Conservation (phyloP, 2,797 vertebrate species). For the Rallus crepitans region DNA sequence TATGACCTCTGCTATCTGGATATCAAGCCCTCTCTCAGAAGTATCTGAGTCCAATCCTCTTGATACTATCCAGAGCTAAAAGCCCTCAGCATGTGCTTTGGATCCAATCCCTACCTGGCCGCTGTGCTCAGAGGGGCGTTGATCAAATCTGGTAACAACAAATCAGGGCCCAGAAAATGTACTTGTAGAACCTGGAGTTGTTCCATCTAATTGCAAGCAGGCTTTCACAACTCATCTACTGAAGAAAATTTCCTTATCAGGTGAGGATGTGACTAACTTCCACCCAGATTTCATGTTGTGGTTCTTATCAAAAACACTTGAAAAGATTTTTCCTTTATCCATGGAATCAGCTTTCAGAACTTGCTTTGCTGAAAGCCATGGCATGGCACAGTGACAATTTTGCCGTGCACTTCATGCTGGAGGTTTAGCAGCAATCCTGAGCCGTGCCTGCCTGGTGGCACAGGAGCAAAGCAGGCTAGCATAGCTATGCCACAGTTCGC, state of each 20-base stretch:
- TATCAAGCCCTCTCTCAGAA: constrained; percentile 47
- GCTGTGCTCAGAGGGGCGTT: constrained; percentile 40
- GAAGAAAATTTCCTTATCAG: constrained; percentile 67
- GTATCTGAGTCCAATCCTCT: constrained; percentile 37
- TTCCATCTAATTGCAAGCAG: constrained; percentile 64
- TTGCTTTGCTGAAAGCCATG: neutral
- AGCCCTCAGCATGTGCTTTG: constrained; percentile 59
- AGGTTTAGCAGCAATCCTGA: neutral
- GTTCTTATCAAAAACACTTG: constrained; percentile 46
- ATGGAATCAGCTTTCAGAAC: neutral
- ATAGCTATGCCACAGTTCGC: neutral
- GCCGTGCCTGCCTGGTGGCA: neutral
- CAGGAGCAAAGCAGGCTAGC: neutral
- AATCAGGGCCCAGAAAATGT: constrained; percentile 50
- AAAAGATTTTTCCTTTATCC: constrained; percentile 9
- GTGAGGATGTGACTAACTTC: constrained; percentile 67
- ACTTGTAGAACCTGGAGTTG: constrained; percentile 45
- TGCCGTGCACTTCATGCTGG: neutral
- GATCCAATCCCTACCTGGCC: constrained; percentile 53
- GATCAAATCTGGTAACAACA: constrained; percentile 51
- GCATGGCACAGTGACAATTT: neutral
- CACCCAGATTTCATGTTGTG: constrained; percentile 29
- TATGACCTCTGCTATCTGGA: constrained; percentile 67
- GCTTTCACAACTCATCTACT: constrained; percentile 62
- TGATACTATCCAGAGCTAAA: constrained; percentile 67